phyloP scores from a whole-genome alignment of 1,140 invertebrate species.

The Zaprionus africanus region DNA sequence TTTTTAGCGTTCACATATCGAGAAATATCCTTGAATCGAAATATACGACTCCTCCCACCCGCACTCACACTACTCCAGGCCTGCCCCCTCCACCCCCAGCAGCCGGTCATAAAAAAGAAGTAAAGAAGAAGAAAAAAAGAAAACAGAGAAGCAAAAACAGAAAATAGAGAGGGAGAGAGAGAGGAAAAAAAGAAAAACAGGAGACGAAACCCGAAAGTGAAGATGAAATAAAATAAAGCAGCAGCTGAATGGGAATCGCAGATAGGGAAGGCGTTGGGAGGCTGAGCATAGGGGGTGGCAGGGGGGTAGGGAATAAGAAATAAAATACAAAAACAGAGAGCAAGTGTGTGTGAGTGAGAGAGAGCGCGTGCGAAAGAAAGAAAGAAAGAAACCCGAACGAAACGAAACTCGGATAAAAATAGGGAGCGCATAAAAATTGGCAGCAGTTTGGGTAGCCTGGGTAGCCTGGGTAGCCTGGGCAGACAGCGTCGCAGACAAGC shows the following conservation, averaged over 20 bases:
- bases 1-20: conserved; percentile 63
- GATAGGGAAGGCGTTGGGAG: too few relatives aligned
- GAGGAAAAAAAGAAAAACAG: conserved; percentile 59
- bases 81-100: conserved; percentile 12
- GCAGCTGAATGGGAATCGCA: conserved; percentile 52
- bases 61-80: background rate
- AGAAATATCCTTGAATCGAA: conserved; percentile 82
- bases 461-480: conserved; percentile 21
- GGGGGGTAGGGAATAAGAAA: conserved; percentile 3
- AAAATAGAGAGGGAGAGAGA: background rate
- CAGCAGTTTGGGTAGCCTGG: conserved; percentile 65
- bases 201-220: conserved; percentile 81
- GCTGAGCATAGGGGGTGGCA: too few relatives aligned
- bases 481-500: conserved; percentile 79
- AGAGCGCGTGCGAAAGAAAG: conserved; percentile 10
- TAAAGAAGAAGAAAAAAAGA: background rate
- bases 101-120: conserved; percentile 51
- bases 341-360: background rate
- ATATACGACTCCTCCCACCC: conserved; percentile 69
- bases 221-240: conserved; percentile 82
- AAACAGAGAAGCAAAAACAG: background rate
- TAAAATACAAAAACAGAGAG: conserved; percentile 9
- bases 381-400: conserved; percentile 38
- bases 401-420: conserved; percentile 51
- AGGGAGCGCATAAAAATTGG: conserved; percentile 82